Evolutionary conservation across 2,888 invertebrate genomes (phyloP).

Genomic region (Xestoiulus laeticollis): DNA sequence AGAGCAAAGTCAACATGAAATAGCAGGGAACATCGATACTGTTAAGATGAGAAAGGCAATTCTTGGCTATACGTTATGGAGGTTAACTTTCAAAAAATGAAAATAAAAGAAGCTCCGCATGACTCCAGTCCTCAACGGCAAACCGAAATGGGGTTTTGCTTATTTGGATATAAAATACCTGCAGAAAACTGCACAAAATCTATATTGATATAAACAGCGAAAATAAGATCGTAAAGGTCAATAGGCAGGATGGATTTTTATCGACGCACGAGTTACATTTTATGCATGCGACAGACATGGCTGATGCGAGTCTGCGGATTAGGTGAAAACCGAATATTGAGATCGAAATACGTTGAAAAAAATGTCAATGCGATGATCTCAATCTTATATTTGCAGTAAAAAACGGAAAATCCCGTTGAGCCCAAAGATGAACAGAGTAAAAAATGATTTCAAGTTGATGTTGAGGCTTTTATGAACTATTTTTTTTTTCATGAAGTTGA

Average conservation of each 20-base stretch:
- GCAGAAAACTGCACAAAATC: constrained; percentile 3
- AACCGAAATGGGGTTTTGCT: not conserved
- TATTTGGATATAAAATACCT: constrained; percentile 30
- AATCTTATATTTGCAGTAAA: not conserved
- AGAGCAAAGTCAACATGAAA: constrained; percentile 39
- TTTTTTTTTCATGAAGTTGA: not conserved
- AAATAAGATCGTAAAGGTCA: constrained; percentile 38
- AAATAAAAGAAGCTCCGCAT: not conserved
- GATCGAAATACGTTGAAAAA: not conserved
- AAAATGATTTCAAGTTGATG: not conserved
- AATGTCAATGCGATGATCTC: not conserved
- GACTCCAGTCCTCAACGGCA: not conserved
- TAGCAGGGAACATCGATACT: not conserved
- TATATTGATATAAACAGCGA: not conserved
- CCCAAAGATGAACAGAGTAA: not conserved
- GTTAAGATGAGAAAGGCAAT: constrained; percentile 4
- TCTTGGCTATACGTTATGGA: not conserved
- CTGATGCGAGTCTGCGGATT: not conserved
- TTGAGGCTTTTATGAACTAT: not conserved
- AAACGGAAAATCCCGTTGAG: not conserved
- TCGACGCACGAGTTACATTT: not conserved
- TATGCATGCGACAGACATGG: not conserved
- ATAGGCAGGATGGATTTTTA: constrained; percentile 6
- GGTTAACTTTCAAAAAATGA: constrained; percentile 38
- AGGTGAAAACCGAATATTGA: not conserved